Evolutionary conservation across 2,888 invertebrate genomes (phyloP).

Genomic region (Acanthosepion lycidas): DNA sequence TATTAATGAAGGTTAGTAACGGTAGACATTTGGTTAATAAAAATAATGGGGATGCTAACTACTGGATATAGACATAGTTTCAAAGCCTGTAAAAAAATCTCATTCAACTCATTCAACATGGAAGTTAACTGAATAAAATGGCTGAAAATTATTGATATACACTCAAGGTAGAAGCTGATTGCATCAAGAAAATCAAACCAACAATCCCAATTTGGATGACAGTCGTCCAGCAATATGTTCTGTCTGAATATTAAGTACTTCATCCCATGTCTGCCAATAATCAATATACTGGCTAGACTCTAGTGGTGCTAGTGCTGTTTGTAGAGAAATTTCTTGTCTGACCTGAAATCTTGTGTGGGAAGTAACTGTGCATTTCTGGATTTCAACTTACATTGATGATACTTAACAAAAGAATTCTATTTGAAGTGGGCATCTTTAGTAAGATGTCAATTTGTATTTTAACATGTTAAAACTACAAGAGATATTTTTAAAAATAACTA

Average conservation of each 20-base stretch:
- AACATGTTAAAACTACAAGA: too few relatives aligned
- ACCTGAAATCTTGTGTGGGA: background rate
- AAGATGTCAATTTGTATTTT: too few relatives aligned
- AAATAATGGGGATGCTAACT: too few relatives aligned
- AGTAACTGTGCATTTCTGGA: background rate
- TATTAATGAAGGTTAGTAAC: too few relatives aligned
- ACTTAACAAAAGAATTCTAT: too few relatives aligned
- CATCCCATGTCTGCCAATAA: constrained; percentile 10
- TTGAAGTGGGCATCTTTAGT: too few relatives aligned
- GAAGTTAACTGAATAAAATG: background rate
- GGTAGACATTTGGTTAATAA: too few relatives aligned
- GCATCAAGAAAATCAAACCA: constrained; percentile 6
- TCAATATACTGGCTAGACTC: constrained; percentile 33
- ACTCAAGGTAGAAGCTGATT: background rate
- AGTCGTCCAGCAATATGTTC: constrained; percentile 21
- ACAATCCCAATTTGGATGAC: constrained; percentile 33
- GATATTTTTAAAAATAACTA: too few relatives aligned
- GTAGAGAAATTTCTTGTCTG: background rate
- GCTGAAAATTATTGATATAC: background rate
- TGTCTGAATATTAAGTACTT: constrained; percentile 33
- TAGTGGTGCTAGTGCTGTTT: background rate
- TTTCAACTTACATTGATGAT: background rate
- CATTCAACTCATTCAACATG: background rate
- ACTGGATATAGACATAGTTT: too few relatives aligned
- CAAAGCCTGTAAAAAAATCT: background rate